These are phyloP conservation scores for Corvus cornix DNA, from an alignment of 2,113 vertebrate genomes.

Conservation along the genomic window DNA sequence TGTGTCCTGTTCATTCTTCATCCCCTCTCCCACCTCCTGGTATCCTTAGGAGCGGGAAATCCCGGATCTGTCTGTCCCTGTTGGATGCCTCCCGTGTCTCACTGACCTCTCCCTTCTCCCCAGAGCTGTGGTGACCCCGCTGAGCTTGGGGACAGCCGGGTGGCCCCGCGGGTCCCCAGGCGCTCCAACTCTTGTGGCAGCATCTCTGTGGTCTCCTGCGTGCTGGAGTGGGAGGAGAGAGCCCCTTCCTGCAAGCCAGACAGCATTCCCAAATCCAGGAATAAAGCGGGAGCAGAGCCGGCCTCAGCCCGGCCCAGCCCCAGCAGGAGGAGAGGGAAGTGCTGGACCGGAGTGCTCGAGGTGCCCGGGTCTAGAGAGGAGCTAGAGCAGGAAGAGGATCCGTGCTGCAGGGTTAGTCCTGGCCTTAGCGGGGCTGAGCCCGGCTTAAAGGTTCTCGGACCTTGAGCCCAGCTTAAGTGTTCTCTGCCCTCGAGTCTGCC, in stretches of 20 bases:
- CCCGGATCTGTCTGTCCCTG: not conserved
- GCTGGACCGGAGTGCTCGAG: conserved; percentile 74
- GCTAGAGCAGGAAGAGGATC: conserved; percentile 83
- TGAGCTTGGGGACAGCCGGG: not conserved
- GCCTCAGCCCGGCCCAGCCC: conserved; percentile 69
- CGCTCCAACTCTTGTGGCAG: conserved; percentile 81
- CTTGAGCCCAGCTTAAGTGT: not conserved
- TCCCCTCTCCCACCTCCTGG: not conserved
- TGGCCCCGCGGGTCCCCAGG: conserved; percentile 47
- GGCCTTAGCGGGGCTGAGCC: not conserved
- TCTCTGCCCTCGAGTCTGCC: not conserved
- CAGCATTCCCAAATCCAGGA: conserved; percentile 63
- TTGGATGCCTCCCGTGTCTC: not conserved
- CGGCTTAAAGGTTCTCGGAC: not conserved
- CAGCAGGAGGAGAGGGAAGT: conserved; percentile 86
- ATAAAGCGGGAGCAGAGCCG: conserved; percentile 71
- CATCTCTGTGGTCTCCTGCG: conserved; percentile 90
- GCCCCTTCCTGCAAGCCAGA: conserved; percentile 74
- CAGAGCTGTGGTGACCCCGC: not conserved
- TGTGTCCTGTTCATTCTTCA: too few species aligned
- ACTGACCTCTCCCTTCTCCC: not conserved
- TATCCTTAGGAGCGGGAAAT: not conserved
- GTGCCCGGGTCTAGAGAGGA: conserved; percentile 66
- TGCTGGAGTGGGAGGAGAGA: conserved; percentile 92
- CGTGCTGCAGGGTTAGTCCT: conserved; percentile 83